These are phyloP conservation scores for Venusia cambrica DNA, from an alignment of 2,888 invertebrate species.

Conservation along the genomic window DNA sequence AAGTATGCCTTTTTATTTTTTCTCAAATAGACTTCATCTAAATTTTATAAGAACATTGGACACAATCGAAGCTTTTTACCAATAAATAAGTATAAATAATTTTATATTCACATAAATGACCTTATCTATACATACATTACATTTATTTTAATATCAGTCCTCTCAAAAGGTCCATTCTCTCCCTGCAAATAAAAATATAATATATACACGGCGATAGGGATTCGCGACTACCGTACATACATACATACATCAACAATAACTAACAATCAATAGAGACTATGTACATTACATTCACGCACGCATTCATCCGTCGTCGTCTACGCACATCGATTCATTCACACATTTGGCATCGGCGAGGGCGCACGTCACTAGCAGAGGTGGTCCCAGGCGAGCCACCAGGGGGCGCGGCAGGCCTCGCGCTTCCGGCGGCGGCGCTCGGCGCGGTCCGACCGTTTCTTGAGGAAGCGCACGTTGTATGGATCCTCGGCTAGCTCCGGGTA, in stretches of 20 bases:
- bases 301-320: conserved; percentile 63
- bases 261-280: conserved; percentile 81
- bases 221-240: conserved; percentile 79
- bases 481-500: conserved; percentile 98
- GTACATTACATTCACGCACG: conserved; percentile 75
- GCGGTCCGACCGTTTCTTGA: conserved; percentile 88
- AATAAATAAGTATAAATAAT: conserved; percentile 82
- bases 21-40: conserved; percentile 81
- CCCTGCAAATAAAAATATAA: conserved; percentile 79
- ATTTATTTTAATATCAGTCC: conserved; percentile 81
- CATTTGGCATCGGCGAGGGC: conserved; percentile 79
- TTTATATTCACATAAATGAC: conserved; percentile 80
- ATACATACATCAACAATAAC: conserved; percentile 77
- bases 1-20: conserved; percentile 80
- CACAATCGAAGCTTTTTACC: conserved; percentile 81
- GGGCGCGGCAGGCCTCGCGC: conserved; percentile 77
- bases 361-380: conserved; percentile 72
- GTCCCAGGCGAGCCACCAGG: conserved; percentile 75
- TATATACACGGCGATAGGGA: conserved; percentile 81
- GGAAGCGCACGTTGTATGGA: conserved; percentile 95
- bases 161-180: conserved; percentile 81
- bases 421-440: conserved; percentile 87
- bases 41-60: conserved; percentile 82
- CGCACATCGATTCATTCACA: conserved; percentile 61
- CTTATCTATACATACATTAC: conserved; percentile 80